These are phyloP conservation scores for Morone chrysops DNA, from an alignment of 2,113 vertebrate genomes.

Conservation along the genomic window DNA sequence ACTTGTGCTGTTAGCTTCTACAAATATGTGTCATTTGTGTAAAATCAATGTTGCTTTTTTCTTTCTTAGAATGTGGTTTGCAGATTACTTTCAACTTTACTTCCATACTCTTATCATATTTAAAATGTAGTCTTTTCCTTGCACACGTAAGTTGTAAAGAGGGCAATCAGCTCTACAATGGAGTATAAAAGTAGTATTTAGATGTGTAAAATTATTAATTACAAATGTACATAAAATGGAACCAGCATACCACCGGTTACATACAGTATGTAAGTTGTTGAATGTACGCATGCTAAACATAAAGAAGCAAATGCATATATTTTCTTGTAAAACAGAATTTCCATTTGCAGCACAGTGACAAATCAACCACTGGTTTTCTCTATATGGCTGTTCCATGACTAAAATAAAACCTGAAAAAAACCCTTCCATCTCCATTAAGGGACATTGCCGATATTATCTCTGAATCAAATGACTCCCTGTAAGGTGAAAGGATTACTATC, in stretches of 20 bases:
- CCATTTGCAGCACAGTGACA: not conserved
- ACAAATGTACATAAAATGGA: not conserved
- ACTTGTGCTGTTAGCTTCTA: not conserved
- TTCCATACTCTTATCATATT: not conserved
- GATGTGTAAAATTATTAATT: not conserved
- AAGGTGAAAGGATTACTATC: slow-evolving; percentile 28
- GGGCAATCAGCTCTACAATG: not conserved
- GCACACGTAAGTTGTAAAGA: not conserved
- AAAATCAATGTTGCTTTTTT: not conserved
- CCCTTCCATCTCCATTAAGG: slow-evolving; percentile 3
- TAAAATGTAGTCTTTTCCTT: not conserved
- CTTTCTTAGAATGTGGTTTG: not conserved
- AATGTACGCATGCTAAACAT: not conserved
- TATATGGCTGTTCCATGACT: not conserved
- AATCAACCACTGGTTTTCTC: not conserved
- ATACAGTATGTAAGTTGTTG: not conserved
- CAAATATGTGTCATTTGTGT: not conserved
- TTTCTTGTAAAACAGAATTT: not conserved
- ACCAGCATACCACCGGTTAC: no score
- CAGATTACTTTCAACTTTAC: not conserved
- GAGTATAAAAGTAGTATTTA: not conserved
- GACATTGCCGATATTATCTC: slow-evolving; percentile 20
- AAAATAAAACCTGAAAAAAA: slow-evolving; percentile 11
- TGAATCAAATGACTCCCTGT: slow-evolving; percentile 31
- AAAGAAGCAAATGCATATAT: not conserved